These are phyloP conservation scores for Brachyalestes nurse DNA, from an alignment of 2,797 vertebrate genomes.

Conservation along the genomic window DNA sequence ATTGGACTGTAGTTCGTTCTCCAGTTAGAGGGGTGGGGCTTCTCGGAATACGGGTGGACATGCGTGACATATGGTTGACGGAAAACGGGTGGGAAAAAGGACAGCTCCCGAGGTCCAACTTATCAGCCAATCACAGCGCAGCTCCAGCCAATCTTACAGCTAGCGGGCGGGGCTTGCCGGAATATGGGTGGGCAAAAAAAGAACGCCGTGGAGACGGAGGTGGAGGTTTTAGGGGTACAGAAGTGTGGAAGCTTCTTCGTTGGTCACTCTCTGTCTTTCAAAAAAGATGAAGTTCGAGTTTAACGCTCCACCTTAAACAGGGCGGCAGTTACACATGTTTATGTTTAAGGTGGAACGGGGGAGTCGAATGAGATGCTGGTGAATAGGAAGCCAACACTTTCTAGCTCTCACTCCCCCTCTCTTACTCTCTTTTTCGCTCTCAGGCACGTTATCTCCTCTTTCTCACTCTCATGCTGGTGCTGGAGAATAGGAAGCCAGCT, in stretches of 20 bases:
- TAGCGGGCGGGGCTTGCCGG: not conserved
- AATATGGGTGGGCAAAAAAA: not conserved
- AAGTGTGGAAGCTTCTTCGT: slow-evolving; percentile 70
- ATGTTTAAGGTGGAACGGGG: not conserved
- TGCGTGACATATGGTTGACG: not conserved
- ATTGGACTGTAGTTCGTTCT: not conserved
- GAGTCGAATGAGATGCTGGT: not conserved
- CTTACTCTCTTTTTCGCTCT: no score
- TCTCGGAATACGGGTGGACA: not conserved
- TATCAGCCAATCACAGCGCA: not conserved
- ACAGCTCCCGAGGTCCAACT: not conserved
- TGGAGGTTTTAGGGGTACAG: slow-evolving; percentile 76
- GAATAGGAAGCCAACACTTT: not conserved
- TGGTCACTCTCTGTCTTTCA: slow-evolving; percentile 58
- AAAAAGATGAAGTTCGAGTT: not conserved
- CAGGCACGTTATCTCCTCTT: no score
- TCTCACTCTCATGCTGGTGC: no score
- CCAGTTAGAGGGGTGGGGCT: not conserved
- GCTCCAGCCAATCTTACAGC: not conserved
- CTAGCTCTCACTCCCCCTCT: not conserved
- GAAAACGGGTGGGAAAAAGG: not conserved
- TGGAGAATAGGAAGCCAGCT: no score
- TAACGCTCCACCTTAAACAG: not conserved
- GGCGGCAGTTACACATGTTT: no score
- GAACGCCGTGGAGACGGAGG: not conserved